Conservation (phyloP, 2,888 invertebrate species). For the Phaedon cochleariae region DNA sequence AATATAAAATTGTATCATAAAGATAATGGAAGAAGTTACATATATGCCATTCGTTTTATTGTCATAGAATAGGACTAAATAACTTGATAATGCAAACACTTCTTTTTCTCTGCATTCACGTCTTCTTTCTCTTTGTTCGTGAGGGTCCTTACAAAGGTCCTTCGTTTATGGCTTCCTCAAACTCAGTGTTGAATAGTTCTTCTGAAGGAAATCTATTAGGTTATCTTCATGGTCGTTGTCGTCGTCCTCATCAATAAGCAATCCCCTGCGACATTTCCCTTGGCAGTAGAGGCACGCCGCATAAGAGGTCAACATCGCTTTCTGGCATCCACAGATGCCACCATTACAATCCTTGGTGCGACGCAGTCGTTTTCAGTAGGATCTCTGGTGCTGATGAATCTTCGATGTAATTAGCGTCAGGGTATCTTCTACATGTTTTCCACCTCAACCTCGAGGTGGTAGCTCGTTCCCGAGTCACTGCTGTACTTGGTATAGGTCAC, state of each 20-base stretch:
- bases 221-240: conserved; percentile 21
- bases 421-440: background rate
- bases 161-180: background rate
- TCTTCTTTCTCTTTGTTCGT: too few species aligned
- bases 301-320: conserved; percentile 28
- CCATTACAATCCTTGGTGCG: conserved; percentile 17
- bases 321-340: conserved; percentile 24
- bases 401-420: conserved; percentile 4
- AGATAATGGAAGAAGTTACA: too few species aligned
- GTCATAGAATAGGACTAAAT: too few species aligned
- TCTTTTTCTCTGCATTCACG: too few species aligned
- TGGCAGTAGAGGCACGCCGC: background rate
- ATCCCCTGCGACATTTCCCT: conserved; percentile 4
- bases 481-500: too few species aligned
- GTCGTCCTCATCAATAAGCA: conserved; percentile 29
- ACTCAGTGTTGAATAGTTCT: conserved; percentile 13
- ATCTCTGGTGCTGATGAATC: conserved; percentile 9
- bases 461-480: too few species aligned
- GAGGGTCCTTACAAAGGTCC: too few species aligned
- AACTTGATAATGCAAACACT: too few species aligned
- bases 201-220: too few species aligned
- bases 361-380: background rate
- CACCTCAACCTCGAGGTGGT: too few species aligned
- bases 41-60: too few species aligned
- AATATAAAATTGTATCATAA: too few species aligned